Percentiles rank a stretch among this genome's conserved stretches.
Conservation (phyloP, 2,797 vertebrate genomes). For the Buphagus erythrorhynchus region DNA sequence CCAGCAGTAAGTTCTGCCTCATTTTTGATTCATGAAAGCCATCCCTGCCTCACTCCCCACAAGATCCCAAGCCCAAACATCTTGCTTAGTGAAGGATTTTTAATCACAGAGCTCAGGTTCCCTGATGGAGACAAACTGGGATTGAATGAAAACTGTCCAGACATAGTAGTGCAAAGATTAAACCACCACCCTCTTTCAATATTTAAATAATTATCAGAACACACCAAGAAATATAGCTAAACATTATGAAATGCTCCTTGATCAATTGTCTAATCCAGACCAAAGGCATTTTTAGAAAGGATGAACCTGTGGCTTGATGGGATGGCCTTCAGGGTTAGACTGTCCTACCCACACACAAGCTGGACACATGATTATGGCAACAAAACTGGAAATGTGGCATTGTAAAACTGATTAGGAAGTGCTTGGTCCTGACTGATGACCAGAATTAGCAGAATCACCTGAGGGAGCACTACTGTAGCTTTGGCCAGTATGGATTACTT, state of each 20-base stretch:
- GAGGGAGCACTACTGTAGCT: not conserved
- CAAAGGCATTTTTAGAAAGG: not conserved
- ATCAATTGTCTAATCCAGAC: not conserved
- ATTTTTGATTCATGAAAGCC: not conserved
- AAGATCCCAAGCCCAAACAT: not conserved
- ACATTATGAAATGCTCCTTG: not conserved
- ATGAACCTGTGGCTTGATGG: not conserved
- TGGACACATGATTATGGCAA: not conserved
- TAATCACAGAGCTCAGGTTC: not conserved
- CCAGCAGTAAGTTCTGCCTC: not conserved
- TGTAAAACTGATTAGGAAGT: not conserved
- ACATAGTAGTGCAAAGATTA: not conserved
- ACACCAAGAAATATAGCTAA: not conserved
- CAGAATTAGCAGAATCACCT: not conserved
- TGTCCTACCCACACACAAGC: not conserved
- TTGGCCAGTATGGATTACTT: not conserved
- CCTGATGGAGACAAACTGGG: not conserved
- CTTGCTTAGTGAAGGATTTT: not conserved
- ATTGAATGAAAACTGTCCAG: not conserved
- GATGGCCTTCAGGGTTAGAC: not conserved
- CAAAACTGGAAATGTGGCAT: not conserved
- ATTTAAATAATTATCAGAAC: not conserved
- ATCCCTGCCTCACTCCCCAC: not conserved
- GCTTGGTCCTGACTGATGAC: not conserved
- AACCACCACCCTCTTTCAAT: not conserved